Evolutionary conservation across 1,140 invertebrate genomes (phyloP), one percentile per base, ranked within the genome.

Genomic region (Archivesica marissinica): DNA sequence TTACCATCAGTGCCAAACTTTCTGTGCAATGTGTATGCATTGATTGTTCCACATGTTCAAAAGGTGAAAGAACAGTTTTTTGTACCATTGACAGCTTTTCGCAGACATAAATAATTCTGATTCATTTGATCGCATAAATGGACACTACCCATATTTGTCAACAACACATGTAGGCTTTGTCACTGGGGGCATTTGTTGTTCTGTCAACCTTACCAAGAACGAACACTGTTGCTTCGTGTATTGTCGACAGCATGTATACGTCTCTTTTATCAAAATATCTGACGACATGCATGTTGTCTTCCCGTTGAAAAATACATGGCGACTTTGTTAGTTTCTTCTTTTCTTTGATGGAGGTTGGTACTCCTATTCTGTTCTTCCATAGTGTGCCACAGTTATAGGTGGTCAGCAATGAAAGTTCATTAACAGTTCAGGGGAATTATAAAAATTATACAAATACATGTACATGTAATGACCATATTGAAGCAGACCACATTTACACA

Each of bases 81-180:
- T 61, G 61, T 77, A 30, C 79, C 83, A 30, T 83, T 82, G 0
- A 87, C 44, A 59, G 50, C 47, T 33, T 50, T 68, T 50, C 84
- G 17, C n/a, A 85, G n/a, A 38, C n/a, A 23, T 23, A 47, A 25
- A 52, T 64, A 86, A 38, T 81, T 72, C 25, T 85, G 39, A 11
- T 68, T 41, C 6, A 79, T 9, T 47, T 86, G 79, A 44, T 86
- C 78, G 41, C 54, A 66, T 44, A 75, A 38, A 39, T 87, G 74
- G 17, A 78, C 75, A 39, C 86, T 81, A 17, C 74, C 74, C 86
- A 70, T 87, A 25, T 87, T 77, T 30, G 50, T 47, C 52, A 30
- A 47, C 56, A 3, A 75, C 41, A 30, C 23, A 13, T 23, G 54
- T 47, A 3, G 38, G 70, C 25, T 76, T 76, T 11, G 39, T 11